Evolutionary conservation across 2,888 invertebrate species (phyloP).

Genomic region (Tetramorium bicarinatum): DNA sequence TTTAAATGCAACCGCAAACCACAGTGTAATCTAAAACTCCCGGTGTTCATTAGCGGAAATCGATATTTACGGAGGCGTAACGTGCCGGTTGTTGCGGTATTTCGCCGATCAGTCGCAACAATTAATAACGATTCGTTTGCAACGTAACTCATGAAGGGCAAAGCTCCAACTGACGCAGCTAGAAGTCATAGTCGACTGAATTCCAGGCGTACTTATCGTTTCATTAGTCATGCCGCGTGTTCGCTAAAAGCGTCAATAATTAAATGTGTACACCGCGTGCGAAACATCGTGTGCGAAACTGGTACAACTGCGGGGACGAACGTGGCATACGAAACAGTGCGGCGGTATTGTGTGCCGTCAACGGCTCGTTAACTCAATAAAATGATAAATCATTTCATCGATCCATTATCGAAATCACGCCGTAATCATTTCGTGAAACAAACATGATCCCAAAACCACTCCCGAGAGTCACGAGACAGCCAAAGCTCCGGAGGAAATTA

Average conservation of each 20-base stretch:
- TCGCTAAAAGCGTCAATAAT: slow-evolving; percentile 68
- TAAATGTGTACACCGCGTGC: slow-evolving; percentile 61
- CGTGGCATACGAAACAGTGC: neutral
- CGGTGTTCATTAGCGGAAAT: slow-evolving; percentile 53
- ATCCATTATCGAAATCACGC: neutral
- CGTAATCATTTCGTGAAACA: neutral
- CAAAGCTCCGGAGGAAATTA: neutral
- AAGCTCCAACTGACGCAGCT: slow-evolving; percentile 65
- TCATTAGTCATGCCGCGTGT: slow-evolving; percentile 66
- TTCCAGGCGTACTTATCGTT: slow-evolving; percentile 71
- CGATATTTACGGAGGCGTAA: slow-evolving; percentile 61
- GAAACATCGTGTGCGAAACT: slow-evolving; percentile 39
- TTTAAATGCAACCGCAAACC: neutral
- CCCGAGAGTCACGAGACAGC: too few relatives aligned
- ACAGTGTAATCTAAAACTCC: slow-evolving; percentile 53
- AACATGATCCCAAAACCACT: neutral
- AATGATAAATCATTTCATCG: slow-evolving; percentile 46
- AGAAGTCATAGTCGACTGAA: slow-evolving; percentile 66
- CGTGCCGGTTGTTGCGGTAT: slow-evolving; percentile 59
- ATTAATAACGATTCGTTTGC: slow-evolving; percentile 73
- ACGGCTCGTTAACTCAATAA: slow-evolving; percentile 32
- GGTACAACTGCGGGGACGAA: slow-evolving; percentile 7
- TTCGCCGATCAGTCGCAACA: slow-evolving; percentile 70
- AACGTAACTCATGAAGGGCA: slow-evolving; percentile 51
- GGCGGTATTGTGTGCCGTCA: slow-evolving; percentile 24